Conservation (phyloP, 2,113 vertebrate genomes). For the Epinephelus fuscoguttatus region DNA sequence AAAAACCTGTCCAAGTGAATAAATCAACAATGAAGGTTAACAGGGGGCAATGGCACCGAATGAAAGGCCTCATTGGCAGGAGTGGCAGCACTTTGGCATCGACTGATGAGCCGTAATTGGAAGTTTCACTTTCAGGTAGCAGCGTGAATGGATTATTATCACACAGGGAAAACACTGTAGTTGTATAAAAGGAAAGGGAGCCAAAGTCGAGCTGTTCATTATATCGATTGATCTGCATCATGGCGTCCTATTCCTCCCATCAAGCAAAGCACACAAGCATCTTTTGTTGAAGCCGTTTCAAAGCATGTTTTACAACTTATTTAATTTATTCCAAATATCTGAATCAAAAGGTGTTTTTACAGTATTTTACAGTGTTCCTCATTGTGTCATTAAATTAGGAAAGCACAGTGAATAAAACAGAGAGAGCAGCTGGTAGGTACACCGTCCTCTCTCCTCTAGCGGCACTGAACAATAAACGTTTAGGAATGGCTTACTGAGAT, state of each 20-base stretch:
- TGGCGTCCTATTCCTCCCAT: not conserved
- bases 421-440: constrained; percentile 21
- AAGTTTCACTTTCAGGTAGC: constrained; percentile 11
- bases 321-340: not conserved
- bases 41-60: not conserved
- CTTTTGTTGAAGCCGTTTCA: not conserved
- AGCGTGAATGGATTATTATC: not conserved
- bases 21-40: constrained; percentile 43
- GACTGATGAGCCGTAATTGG: constrained; percentile 11
- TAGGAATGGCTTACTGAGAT: constrained; percentile 68
- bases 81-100: constrained; percentile 30
- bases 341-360: not conserved
- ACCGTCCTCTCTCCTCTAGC: constrained; percentile 47
- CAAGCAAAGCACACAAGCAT: not conserved
- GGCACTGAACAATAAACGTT: constrained; percentile 74
- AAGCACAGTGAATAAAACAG: constrained; percentile 19
- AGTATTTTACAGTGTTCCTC: not conserved
- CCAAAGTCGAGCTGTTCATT: too few species aligned
- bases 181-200: not conserved
- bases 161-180: not conserved
- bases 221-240: not conserved
- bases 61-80: constrained; percentile 36
- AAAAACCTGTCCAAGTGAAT: constrained; percentile 33
- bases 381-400: constrained; percentile 14
- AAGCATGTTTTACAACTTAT: not conserved